Evolutionary conservation across 53 echinoderm and acorn worm species (phyloP), one percentile per base, ranked within the genome.

Genomic region (Apostichopus leukothele): DNA sequence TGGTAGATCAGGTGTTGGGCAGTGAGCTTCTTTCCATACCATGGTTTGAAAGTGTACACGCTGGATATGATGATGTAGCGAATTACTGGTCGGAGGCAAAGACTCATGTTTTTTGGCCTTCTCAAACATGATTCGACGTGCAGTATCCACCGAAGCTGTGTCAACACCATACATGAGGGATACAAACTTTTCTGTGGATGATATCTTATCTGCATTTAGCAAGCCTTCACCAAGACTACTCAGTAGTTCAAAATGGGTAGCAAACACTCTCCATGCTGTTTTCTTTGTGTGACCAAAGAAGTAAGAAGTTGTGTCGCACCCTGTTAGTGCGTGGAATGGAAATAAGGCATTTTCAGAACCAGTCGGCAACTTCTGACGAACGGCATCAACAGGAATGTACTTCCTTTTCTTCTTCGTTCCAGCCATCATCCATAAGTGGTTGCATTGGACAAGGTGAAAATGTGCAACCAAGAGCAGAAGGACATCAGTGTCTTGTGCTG

Each of bases 21-120:
- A 77, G 89, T 89, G 89, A 61, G 80, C 80, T 61, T 89, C 61
- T 79, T 67, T 79, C 89, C 79, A 89, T 25, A 89, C 81, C 89
- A 79, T 89, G 5, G 68, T 25, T 80, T 80, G 89, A 80, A 61
- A 89, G 89, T 80, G 89, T 61, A 61, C 89, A 5, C 79, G 78
- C 79, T 59, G 79, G 26, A 89, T 20, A 67, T 89, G 61, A 16
- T 60, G 52, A 11, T 55, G 89, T 18, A 81, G 89, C 26, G 89
- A 61, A 79, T 89, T 67, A 50, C 67, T 89, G 16, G 79, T 89
- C 63, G 83, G 89, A 5, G 89, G 57, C 81, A 89, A 52, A 79
- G 1, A 27, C 80, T 89, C 80, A 39, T 75, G 88, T 50, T 81
- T 19, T 20, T 14, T 50, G 7, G 63, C 53, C 68, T 79, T 89